phyloP scores from a whole-genome alignment of 2,888 invertebrate genomes.

The Trichopoda pennipes region DNA sequence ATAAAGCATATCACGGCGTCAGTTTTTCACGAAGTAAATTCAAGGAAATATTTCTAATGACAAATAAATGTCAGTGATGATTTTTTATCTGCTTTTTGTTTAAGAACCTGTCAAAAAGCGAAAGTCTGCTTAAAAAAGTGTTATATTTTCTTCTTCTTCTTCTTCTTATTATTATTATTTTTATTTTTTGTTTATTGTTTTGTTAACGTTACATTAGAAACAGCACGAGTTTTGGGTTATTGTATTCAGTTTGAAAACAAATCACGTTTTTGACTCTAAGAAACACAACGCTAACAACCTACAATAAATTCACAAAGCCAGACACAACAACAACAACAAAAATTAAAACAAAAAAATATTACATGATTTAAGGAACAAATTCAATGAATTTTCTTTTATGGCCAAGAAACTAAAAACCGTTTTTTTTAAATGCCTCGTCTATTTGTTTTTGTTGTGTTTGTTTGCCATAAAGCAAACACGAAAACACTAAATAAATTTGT shows the following conservation, averaged over 20 bases:
- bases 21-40: too few relatives aligned
- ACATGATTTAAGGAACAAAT: slow-evolving; percentile 62
- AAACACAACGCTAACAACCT: slow-evolving; percentile 41
- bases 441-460: not conserved
- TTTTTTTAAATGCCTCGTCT: slow-evolving; percentile 46
- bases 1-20: too few relatives aligned
- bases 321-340: slow-evolving; percentile 40
- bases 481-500: slow-evolving; percentile 65
- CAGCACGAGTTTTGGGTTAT: slow-evolving; percentile 55
- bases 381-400: slow-evolving; percentile 41
- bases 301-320: slow-evolving; percentile 52
- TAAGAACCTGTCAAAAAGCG: slow-evolving; percentile 61
- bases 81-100: not conserved
- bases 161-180: too few relatives aligned
- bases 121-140: slow-evolving; percentile 47
- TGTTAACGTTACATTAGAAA: slow-evolving; percentile 43
- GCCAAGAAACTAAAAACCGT: slow-evolving; percentile 56
- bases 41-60: too few relatives aligned
- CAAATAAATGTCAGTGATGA: not conserved
- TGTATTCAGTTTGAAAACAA: slow-evolving; percentile 43
- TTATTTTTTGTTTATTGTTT: slow-evolving; percentile 11
- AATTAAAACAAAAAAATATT: slow-evolving; percentile 41
- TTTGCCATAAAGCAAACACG: slow-evolving; percentile 43
- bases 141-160: not conserved
- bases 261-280: slow-evolving; percentile 66